Evolutionary conservation across 2,113 vertebrate genomes (phyloP), one percentile per base, ranked within the genome.

Genomic region (Saccopteryx leptura): DNA sequence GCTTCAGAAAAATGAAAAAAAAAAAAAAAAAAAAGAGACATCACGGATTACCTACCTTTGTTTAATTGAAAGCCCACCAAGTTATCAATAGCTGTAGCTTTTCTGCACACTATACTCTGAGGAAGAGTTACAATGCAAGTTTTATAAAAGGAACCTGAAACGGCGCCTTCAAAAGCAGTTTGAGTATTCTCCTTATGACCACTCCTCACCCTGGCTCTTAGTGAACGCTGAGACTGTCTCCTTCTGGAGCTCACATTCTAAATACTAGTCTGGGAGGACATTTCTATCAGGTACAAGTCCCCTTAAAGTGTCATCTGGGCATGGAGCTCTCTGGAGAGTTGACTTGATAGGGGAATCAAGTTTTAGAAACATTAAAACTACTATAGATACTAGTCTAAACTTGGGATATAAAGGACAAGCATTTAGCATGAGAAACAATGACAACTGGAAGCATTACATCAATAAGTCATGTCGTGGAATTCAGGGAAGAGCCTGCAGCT

Each of bases 91-190:
- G 9, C n/a, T 66, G 7, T 8, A 75, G 11, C 10, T 74, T 31
- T 85, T 56, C 54, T 24, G 48, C 2, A 1, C n/a, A 63, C 6
- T 56, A 0, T 50, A 58, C 33, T 74, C 39, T 18, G 66, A 81
- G 63, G 66, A 48, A 65, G 33, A 31, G 3, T 54, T n/a, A 69
- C 61, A 5, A 4, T 39, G 18, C 54, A 23, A 17, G 12, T 76
- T 89, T 89, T 66, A 74, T 90, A 15, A 26, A 72, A 65, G 82
- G 50, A 91, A 66, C 50, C 80, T 81, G 52, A 72, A 85, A 56
- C 19, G 1, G 0, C 56, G 12, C 50, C 6, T 88, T 72, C 24
- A 60, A 60, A 72, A 72, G 82, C 4, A 61, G 60, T 23, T 31
- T 28, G 60, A 33, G 26, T 50, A 28, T 80, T 83, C 17, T 86